phyloP scores from a whole-genome alignment of 1,140 invertebrate genomes.

The Oreohelix idahoensis region DNA sequence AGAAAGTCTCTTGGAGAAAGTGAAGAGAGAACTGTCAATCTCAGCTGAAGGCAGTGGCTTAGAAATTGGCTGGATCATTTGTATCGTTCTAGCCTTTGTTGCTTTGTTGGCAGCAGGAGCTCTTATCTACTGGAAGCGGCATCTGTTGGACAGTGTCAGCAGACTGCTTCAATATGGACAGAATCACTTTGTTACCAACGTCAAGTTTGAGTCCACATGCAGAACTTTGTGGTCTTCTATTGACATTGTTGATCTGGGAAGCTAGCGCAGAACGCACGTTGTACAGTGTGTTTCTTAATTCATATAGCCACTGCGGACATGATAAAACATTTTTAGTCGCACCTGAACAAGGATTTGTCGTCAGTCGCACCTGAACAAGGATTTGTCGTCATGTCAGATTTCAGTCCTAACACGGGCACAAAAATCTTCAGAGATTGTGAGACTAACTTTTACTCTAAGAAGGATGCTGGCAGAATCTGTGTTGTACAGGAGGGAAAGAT shows the following conservation, averaged over 20 bases:
- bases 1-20: no score
- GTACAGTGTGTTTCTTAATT: slow-evolving; percentile 20
- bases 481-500: background rate
- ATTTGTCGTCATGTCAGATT: background rate
- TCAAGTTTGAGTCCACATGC: no score
- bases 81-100: no score
- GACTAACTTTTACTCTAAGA: slow-evolving; percentile 8
- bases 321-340: background rate
- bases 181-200: no score
- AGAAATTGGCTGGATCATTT: no score
- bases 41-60: no score
- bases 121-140: no score
- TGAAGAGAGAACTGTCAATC: no score
- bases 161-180: no score
- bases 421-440: slow-evolving; percentile 14
- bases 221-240: background rate
- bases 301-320: slow-evolving; percentile 4
- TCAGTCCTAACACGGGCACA: slow-evolving; percentile 3
- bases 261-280: background rate
- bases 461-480: background rate
- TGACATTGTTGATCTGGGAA: background rate
- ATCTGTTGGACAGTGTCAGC: no score
- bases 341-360: background rate
- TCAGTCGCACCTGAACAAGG: no score
- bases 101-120: no score